A percentile compares a stretch with the other conserved stretches of the same genome.
Evolutionary conservation across 2,113 vertebrate genomes (phyloP).

Genomic region (Ariopsis seemanni): DNA sequence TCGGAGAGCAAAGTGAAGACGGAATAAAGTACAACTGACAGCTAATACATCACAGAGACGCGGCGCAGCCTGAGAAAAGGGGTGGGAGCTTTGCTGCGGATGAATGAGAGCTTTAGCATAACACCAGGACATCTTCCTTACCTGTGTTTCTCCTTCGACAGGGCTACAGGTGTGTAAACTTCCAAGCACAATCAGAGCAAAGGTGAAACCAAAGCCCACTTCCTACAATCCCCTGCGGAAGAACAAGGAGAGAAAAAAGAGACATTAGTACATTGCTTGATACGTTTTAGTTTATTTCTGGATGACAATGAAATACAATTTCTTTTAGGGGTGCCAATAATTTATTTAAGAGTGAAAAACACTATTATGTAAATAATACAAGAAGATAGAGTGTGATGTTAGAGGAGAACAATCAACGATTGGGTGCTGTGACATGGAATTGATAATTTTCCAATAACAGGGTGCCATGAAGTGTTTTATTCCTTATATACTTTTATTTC

Average conservation of each 20-base stretch:
- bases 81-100: background rate
- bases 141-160: slow-evolving; percentile 21
- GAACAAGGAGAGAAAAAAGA: background rate
- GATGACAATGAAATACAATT: background rate
- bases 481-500: no score
- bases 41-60: slow-evolving; percentile 9
- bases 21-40: background rate
- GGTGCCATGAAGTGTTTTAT: no score
- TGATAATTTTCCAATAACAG: background rate
- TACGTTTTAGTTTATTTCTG: background rate
- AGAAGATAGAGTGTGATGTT: background rate
- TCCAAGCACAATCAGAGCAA: background rate
- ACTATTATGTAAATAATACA: background rate
- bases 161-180: background rate
- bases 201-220: background rate
- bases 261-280: background rate
- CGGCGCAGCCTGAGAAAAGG: background rate
- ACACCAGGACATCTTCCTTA: background rate
- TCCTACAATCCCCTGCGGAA: background rate
- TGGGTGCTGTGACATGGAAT: background rate
- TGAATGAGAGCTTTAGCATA: background rate
- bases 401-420: background rate
- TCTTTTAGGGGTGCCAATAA: background rate
- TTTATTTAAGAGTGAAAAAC: background rate
- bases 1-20: background rate